Conservation (phyloP, 2,113 vertebrate genomes). For the Caranx ignobilis region DNA sequence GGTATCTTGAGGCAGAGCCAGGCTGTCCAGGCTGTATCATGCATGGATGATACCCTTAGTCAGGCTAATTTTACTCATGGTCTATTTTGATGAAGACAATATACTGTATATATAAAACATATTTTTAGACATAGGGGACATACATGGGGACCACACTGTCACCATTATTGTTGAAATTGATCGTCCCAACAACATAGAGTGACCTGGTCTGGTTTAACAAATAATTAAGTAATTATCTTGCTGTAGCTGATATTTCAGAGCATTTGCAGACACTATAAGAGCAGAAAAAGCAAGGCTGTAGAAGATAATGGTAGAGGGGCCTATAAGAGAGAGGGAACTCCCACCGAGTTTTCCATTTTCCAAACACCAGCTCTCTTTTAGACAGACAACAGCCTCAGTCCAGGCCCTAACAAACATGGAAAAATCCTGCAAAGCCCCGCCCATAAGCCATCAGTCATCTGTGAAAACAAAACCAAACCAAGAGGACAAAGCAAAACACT, state of each 20-base stretch:
- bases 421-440: conserved; percentile 33
- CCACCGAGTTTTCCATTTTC: conserved; percentile 18
- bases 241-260: neutral
- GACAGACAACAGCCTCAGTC: conserved; percentile 21
- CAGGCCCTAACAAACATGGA: conserved; percentile 42
- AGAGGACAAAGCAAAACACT: conserved; percentile 40
- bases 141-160: neutral
- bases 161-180: neutral
- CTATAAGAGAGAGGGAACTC: conserved; percentile 9
- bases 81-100: too few relatives aligned
- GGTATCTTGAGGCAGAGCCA: too few relatives aligned
- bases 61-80: too few relatives aligned
- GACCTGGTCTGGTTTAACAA: too few relatives aligned
- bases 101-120: neutral
- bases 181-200: neutral
- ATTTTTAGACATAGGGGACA: neutral
- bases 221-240: neutral
- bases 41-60: too few relatives aligned
- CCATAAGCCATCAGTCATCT: conserved; percentile 54
- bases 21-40: too few relatives aligned
- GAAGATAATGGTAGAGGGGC: neutral
- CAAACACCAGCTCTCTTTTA: conserved; percentile 25
- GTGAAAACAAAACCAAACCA: conserved; percentile 42
- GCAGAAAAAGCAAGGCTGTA: neutral
- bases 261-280: conserved; percentile 10